A percentile compares a stretch with the other conserved stretches of the same genome.
phyloP scores from a whole-genome alignment of 2,797 vertebrate genomes.

The Ibycter americanus region DNA sequence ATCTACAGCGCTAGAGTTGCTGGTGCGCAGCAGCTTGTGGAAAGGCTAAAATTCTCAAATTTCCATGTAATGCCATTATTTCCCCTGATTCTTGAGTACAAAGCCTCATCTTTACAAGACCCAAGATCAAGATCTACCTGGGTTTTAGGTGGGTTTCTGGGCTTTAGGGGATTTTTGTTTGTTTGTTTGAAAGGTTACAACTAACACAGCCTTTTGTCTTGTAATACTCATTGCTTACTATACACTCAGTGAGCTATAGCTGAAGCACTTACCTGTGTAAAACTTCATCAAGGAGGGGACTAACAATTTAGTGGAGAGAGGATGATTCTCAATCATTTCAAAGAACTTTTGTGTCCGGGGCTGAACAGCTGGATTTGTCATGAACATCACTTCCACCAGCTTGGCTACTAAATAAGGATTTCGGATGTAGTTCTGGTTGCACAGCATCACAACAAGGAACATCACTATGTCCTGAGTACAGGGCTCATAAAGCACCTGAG shows the following conservation, averaged over 20 bases:
- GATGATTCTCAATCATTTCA: conserved; percentile 99
- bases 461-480: conserved; percentile 97
- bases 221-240: not conserved
- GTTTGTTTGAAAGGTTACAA: not conserved
- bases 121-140: not conserved
- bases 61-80: not conserved
- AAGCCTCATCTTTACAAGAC: not conserved
- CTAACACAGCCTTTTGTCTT: not conserved
- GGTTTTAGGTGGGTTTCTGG: not conserved
- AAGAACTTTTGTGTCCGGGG: conserved; percentile 96
- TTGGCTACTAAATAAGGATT: conserved; percentile 98
- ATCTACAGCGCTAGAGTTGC: not conserved
- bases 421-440: conserved; percentile 98
- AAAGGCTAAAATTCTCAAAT: not conserved
- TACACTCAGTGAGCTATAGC: not conserved
- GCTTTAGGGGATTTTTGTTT: rapidly evolving
- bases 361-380: conserved; percentile 97
- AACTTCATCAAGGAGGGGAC: conserved; percentile 99
- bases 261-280: conserved; percentile 87
- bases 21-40: not conserved
- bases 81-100: not conserved
- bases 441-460: conserved; percentile 97
- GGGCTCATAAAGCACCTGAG: conserved; percentile 98
- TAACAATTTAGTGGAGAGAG: conserved; percentile 90
- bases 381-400: conserved; percentile 97